Conservation (phyloP, 2,113 vertebrate genomes). For the Stegastes partitus region DNA sequence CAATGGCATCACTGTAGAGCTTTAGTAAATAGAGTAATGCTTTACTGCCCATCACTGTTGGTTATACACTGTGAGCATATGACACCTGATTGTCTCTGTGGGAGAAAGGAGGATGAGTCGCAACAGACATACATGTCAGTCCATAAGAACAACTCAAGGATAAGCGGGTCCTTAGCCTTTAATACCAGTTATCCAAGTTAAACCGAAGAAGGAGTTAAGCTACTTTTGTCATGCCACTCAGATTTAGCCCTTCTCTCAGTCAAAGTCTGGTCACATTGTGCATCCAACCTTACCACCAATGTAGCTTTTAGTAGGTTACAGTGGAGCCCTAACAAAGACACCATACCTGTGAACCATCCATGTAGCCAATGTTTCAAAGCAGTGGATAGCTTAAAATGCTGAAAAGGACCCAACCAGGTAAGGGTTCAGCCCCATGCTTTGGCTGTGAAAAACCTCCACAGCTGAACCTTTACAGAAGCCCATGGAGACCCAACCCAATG, state of each 20-base stretch:
- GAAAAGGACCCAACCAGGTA: not conserved
- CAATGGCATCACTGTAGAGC: too few species aligned
- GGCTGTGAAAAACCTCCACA: slow-evolving; percentile 14
- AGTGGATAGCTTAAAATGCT: not conserved
- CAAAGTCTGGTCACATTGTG: not conserved
- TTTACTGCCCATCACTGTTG: not conserved
- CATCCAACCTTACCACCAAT: not conserved
- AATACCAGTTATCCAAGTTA: not conserved
- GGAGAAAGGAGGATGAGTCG: not conserved
- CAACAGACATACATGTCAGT: not conserved
- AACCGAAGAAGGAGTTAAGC: not conserved
- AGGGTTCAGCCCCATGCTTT: not conserved
- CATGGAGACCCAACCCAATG: not conserved
- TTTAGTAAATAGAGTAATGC: not conserved
- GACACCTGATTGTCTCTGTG: slow-evolving; percentile 3
- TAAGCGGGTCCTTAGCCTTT: slow-evolving; percentile 14
- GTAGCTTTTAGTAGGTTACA: too few species aligned
- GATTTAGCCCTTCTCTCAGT: not conserved
- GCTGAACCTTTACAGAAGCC: not conserved
- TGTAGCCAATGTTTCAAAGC: not conserved
- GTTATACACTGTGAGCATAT: not conserved
- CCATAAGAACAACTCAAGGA: not conserved
- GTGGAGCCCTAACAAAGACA: not conserved
- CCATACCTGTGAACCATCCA: not conserved
- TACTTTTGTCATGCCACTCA: not conserved